Conservation (phyloP, 1,140 invertebrate species). For the Danaus plexippus region DNA sequence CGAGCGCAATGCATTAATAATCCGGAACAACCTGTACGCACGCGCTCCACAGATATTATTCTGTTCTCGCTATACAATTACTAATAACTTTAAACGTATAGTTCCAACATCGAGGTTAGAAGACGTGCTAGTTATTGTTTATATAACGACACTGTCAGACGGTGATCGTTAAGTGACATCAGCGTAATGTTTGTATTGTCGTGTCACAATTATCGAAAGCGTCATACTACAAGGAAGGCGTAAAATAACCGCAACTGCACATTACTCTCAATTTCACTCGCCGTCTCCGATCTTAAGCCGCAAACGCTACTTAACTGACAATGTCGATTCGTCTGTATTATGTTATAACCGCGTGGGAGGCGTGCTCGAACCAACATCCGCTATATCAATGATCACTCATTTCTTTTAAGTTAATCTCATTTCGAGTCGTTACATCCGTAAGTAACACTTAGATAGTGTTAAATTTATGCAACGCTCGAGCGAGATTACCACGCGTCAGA, state of each 20-base stretch:
- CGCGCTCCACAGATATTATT: conserved; percentile 12
- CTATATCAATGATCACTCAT: conserved; percentile 7
- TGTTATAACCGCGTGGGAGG: conserved; percentile 6
- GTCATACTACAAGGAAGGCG: conserved; percentile 7
- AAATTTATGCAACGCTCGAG: too few species aligned
- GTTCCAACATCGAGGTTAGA: conserved; percentile 13
- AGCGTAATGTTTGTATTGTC: too few species aligned
- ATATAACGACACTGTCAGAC: too few species aligned
- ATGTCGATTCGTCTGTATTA: conserved; percentile 16
- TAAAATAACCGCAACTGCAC: conserved; percentile 3
- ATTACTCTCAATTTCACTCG: conserved; percentile 17
- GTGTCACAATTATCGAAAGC: too few species aligned
- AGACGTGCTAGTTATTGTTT: too few species aligned
- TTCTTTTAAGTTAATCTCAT: conserved; percentile 11
- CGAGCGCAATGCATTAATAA: conserved; percentile 26
- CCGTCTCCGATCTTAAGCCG: conserved; percentile 1
- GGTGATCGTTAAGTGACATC: too few species aligned
- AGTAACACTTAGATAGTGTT: too few species aligned
- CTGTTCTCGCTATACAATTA: conserved; percentile 9
- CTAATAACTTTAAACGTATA: conserved; percentile 13
- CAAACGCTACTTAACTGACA: conserved; percentile 12
- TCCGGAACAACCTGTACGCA: conserved; percentile 8
- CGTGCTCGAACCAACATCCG: conserved; percentile 4
- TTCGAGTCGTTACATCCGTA: neutral
- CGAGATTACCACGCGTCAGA: too few species aligned